phyloP scores from a whole-genome alignment of 37 sponge, comb jelly and placozoan genomes.

The Cliona cf. orientalis region DNA sequence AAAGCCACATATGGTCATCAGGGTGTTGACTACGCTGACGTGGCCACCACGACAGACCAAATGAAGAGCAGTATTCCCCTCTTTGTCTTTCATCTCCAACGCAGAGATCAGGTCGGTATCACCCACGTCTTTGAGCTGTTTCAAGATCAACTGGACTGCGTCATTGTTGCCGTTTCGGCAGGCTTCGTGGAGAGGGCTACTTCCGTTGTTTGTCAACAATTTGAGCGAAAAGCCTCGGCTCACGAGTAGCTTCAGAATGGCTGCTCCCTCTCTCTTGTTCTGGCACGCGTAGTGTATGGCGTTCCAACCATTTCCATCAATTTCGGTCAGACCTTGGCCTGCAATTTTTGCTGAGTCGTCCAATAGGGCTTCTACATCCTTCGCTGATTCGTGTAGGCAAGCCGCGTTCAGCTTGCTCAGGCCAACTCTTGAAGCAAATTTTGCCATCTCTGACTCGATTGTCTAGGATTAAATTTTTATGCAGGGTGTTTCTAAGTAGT shows the following conservation, averaged over 20 bases:
- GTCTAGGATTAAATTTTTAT: no score
- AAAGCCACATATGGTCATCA: neutral
- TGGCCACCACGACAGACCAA: neutral
- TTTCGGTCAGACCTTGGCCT: neutral
- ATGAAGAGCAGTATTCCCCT: constrained; percentile 30
- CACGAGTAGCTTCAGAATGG: neutral
- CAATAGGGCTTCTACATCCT: neutral
- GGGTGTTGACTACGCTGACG: neutral
- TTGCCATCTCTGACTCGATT: no score
- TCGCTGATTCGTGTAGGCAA: neutral
- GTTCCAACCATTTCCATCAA: neutral
- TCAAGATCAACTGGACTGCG: neutral
- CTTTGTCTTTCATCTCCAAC: constrained; percentile 14
- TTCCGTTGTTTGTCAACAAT: neutral
- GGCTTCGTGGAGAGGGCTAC: neutral
- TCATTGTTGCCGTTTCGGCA: neutral
- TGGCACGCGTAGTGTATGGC: constrained; percentile 4
- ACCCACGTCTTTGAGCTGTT: no score
- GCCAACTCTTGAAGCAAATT: no score
- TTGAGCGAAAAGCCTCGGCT: neutral
- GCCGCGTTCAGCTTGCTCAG: constrained; percentile 9
- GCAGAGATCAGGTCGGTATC: no score
- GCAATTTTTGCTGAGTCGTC: neutral
- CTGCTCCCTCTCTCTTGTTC: neutral
- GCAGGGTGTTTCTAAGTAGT: no score